Evolutionary conservation across 2,888 invertebrate genomes (phyloP).

Genomic region (Conistra vaccinii): DNA sequence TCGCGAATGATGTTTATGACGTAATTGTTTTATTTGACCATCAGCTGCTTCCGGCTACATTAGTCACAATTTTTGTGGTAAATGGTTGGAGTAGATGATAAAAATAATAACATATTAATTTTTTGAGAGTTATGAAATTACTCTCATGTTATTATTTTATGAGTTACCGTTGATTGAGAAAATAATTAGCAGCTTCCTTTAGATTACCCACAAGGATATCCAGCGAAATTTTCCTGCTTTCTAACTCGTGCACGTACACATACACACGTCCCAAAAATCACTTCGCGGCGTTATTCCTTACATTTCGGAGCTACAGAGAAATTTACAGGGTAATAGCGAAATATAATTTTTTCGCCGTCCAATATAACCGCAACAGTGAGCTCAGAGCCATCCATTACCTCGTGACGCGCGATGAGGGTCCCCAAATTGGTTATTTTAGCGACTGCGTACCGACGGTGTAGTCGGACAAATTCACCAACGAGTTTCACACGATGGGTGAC

Average conservation of each 20-base stretch:
- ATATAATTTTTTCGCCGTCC: slow-evolving; percentile 68
- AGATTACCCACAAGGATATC: slow-evolving; percentile 29
- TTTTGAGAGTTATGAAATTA: not conserved
- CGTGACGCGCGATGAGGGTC: slow-evolving; percentile 79
- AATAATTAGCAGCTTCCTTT: slow-evolving; percentile 20
- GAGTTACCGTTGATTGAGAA: slow-evolving; percentile 14
- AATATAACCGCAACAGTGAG: slow-evolving; percentile 69
- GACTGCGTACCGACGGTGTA: slow-evolving; percentile 67
- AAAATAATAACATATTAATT: not conserved
- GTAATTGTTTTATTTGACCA: slow-evolving; percentile 24
- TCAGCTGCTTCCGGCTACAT: slow-evolving; percentile 15
- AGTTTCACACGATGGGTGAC: slow-evolving; percentile 49
- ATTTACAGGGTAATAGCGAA: slow-evolving; percentile 63
- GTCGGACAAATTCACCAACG: slow-evolving; percentile 64
- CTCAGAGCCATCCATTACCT: slow-evolving; percentile 76
- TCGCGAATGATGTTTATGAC: slow-evolving; percentile 19
- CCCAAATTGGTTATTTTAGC: slow-evolving; percentile 78
- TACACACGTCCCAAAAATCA: slow-evolving; percentile 36
- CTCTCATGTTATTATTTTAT: no score
- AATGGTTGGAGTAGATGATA: not conserved
- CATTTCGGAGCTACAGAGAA: slow-evolving; percentile 50
- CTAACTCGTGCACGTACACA: slow-evolving; percentile 17
- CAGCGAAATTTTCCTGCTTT: slow-evolving; percentile 11
- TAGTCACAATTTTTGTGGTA: not conserved
- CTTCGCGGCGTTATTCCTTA: slow-evolving; percentile 37